Evolutionary conservation across 1,140 invertebrate genomes (phyloP).

Genomic region (Chelonus insularis): DNA sequence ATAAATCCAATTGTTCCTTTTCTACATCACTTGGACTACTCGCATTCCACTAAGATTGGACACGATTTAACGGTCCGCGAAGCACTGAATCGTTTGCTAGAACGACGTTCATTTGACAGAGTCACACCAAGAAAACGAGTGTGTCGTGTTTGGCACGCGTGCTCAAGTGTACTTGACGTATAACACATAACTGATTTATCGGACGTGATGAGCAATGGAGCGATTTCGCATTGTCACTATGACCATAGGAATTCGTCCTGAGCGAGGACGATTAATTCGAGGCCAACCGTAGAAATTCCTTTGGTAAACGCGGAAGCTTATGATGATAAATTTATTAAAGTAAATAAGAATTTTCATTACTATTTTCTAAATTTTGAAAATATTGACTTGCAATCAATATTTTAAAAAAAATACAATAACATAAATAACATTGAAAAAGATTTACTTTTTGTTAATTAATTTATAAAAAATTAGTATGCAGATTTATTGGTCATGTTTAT

Average conservation of each 20-base stretch:
- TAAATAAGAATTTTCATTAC: too few relatives aligned
- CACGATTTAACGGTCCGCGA: constrained; percentile 49
- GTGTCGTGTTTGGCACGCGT: constrained; percentile 29
- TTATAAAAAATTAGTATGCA: too few relatives aligned
- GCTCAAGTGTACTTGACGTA: neutral
- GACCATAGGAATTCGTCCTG: neutral
- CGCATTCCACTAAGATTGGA: constrained; percentile 18
- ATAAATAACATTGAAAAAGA: too few relatives aligned
- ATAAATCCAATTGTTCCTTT: neutral
- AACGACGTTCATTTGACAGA: constrained; percentile 49
- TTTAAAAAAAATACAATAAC: too few relatives aligned
- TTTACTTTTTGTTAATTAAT: too few relatives aligned
- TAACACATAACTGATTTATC: constrained; percentile 41
- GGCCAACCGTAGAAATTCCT: constrained; percentile 45
- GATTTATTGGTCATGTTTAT: too few relatives aligned
- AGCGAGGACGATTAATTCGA: constrained; percentile 40
- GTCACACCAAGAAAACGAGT: constrained; percentile 37
- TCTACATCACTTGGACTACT: neutral
- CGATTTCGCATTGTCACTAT: constrained; percentile 48
- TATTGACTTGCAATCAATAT: too few relatives aligned
- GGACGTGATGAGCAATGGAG: constrained; percentile 26
- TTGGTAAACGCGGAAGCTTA: constrained; percentile 43
- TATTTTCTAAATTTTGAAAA: too few relatives aligned
- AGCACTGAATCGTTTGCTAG: constrained; percentile 32
- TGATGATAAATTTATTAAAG: neutral